Conservation (phyloP, 37 sponge, comb jelly and placozoan species). For the Chondrilla cf. caribensis region DNA sequence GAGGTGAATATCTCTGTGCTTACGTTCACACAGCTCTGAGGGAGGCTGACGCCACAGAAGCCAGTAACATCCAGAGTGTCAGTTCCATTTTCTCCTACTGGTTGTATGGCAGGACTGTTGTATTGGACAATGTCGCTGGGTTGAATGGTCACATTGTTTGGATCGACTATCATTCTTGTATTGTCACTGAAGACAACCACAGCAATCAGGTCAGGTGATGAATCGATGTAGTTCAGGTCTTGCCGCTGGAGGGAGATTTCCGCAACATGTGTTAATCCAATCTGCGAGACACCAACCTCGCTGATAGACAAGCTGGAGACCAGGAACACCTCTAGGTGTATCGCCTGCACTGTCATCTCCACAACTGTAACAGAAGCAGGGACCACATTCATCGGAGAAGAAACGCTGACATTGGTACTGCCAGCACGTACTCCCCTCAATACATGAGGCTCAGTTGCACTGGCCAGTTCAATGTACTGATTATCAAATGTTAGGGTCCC, state of each 20-base stretch:
- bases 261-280: not conserved
- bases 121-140: too few species aligned
- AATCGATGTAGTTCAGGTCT: conserved; percentile 21
- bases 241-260: conserved; percentile 4
- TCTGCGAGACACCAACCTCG: not conserved
- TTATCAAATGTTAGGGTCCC: too few species aligned
- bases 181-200: conserved; percentile 48
- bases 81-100: too few species aligned
- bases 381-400: too few species aligned
- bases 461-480: too few species aligned
- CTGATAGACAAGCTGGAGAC: conserved; percentile 19
- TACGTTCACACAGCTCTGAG: not conserved
- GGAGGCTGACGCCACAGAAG: not conserved
- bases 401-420: not conserved
- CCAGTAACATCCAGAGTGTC: not conserved
- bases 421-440: not conserved
- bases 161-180: conserved; percentile 17
- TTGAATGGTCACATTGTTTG: conserved; percentile 1
- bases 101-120: too few species aligned
- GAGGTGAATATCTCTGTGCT: not conserved
- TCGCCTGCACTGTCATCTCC: conserved; percentile 20
- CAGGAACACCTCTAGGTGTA: conserved; percentile 32
- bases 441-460: too few species aligned
- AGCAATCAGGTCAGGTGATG: conserved; percentile 2
- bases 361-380: not conserved